phyloP scores from a whole-genome alignment of 2,888 invertebrate species.

The Tipula confusa region DNA sequence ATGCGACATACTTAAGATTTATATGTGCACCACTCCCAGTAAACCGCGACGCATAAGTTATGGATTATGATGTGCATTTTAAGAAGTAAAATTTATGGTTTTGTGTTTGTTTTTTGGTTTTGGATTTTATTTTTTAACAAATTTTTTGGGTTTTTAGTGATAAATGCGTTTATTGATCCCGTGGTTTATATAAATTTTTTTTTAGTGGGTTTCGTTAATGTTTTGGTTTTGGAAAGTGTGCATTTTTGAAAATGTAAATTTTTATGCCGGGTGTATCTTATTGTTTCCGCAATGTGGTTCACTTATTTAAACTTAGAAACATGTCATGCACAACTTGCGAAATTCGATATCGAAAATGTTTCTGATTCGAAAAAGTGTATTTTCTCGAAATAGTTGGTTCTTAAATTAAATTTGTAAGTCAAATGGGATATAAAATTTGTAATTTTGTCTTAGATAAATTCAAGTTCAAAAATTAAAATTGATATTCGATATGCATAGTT shows the following conservation, averaged over 20 bases:
- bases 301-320: too few species aligned
- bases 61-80: not conserved
- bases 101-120: not conserved
- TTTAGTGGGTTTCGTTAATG: not conserved
- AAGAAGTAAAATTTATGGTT: conserved; percentile 4
- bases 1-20: not conserved
- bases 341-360: too few species aligned
- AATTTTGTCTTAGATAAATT: too few species aligned
- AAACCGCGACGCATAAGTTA: not conserved
- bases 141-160: not conserved
- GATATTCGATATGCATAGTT: too few species aligned
- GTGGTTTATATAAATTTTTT: not conserved
- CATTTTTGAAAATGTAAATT: not conserved
- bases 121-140: not conserved
- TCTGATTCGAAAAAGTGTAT: too few species aligned
- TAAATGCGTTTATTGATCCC: not conserved
- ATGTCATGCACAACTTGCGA: too few species aligned
- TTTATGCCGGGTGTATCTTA: too few species aligned
- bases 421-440: too few species aligned
- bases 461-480: too few species aligned
- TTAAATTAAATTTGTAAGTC: too few species aligned
- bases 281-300: too few species aligned
- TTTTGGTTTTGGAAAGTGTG: not conserved
- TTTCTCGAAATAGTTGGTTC: too few species aligned
- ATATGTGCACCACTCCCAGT: not conserved